Conservation (phyloP, 92 coral and sea anemone species). For the Umimayanthus chanpuru region DNA sequence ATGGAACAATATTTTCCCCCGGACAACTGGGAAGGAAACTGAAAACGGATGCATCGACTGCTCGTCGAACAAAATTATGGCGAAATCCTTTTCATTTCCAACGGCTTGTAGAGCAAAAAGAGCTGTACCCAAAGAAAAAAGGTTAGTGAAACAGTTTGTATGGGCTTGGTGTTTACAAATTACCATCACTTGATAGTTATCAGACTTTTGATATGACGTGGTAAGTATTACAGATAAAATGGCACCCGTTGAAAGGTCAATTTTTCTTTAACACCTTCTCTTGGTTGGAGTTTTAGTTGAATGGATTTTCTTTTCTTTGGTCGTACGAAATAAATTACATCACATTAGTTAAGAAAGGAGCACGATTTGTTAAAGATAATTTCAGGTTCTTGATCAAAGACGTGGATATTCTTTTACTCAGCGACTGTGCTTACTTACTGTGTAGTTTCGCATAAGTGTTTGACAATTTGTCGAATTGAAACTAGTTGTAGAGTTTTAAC, state of each 20-base stretch:
- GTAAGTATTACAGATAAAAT: background rate
- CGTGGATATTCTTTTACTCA: too few relatives aligned
- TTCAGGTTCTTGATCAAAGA: too few relatives aligned
- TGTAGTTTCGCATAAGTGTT: too few relatives aligned
- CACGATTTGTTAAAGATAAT: too few relatives aligned
- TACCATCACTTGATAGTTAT: background rate
- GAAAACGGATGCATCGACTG: background rate
- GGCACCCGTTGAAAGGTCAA: background rate
- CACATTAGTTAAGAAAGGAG: too few relatives aligned
- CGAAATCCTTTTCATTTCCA: constrained; percentile 5
- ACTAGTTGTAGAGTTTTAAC: too few relatives aligned
- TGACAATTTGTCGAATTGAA: too few relatives aligned
- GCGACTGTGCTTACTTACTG: too few relatives aligned
- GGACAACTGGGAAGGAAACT: background rate
- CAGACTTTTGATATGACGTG: background rate
- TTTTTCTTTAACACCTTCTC: background rate
- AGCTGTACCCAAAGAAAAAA: background rate
- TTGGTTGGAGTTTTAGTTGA: background rate
- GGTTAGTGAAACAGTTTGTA: constrained; percentile 1
- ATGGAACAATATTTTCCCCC: background rate
- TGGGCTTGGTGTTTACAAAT: background rate
- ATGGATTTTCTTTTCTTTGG: background rate
- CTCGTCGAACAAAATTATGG: constrained; percentile 9
- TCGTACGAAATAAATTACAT: background rate
- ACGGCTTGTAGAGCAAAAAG: background rate